Evolutionary conservation across 2,113 vertebrate species (phyloP), one percentile per base, ranked within the genome.

Genomic region (Ictalurus punctatus): DNA sequence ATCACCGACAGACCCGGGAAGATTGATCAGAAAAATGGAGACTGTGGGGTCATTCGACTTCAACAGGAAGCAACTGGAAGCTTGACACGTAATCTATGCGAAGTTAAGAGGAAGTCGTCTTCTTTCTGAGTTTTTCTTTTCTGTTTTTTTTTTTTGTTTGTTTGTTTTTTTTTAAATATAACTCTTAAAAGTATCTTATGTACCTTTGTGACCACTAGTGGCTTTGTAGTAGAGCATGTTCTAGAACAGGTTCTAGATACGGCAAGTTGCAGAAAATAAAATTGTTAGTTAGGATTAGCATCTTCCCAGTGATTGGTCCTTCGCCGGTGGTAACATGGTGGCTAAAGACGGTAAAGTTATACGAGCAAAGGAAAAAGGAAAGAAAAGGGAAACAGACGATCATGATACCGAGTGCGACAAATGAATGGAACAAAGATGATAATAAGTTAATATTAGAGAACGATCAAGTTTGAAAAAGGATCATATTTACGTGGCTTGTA

Each of bases 1-100:
- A 52, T 54, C 86, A 78, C 88, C 65, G 90, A 91, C 85, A 87
- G 83, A 87, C 58, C 44, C 27, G 30, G 67, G 86, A 91, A 89
- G 87, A 85, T 84, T 89, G 87, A 89, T 89, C 87, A 85, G 79
- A 86, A 85, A 88, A 52, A 88, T 16, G 67, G 61, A 83, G 40
- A 19, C 84, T 82, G 65, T 23, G 54, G 63, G 83, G 83, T 69
- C 44, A 85, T 6, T 10, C 56, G 37, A 83, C 30, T 37, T 34
- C 34, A 59, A 83, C 80, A 83, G 80, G 80, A 83, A 59, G 30
- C 80, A 59, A 59, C 56, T 2, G 27, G 27, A 81, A 83, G 80
- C 30, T 83, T 5, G 30, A 61, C 37, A 40, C 56, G 54, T 61
- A 83, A 83, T 83, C 56, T 83, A 37, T 59, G 23, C 9, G 6